Base-by-base conservation (phyloP, 2,888 invertebrate genomes). In the Melolontha melolontha region DNA sequence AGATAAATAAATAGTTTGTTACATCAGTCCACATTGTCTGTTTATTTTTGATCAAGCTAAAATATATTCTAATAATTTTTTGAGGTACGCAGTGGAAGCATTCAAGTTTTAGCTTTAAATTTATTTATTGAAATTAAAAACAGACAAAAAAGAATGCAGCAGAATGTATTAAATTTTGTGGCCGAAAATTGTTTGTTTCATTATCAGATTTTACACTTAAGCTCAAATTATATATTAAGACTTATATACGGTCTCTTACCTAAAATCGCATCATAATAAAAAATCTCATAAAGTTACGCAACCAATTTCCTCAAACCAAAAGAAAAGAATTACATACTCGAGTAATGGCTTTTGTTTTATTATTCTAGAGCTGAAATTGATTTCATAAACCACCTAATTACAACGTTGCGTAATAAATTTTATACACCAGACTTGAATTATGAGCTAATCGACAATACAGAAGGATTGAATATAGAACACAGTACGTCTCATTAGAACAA, bases 401-500 rank as follows among this genome's bases (percentile, higher is more conserved):
- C 59, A 12, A 34, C 34, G 47, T 62, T 62, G 59, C 59, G 47
- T 62, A 62, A 62, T 62, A 62, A 47, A 62, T 34, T 62, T 62
- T 47, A 62, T 54, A 54, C 17, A 47, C 17, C 47, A n/a, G 47
- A 34, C 29, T 14, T 55, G 41, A 55, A 55, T 44, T 62, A 47
- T 39, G 47, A 49, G 22, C 16, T 14, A 34, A 29, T 10, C 57
- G 12, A 57, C 27, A 4, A 62, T 47, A 14, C 34, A 16, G 47
- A 11, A 44, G 57, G 34, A 62, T 34, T 62, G 59, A 62, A 62
- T 62, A 34, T 62, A 34, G 59, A 47, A 29, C 47, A 62, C 47
- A n/a, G 47, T 62, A 49, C 34, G 47, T 62, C 59, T 62, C 59
- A 62, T 62, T 62, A 62, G 59, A 49, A 55, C 55, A 55, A 62